phyloP scores from a whole-genome alignment of 2,888 invertebrate genomes.

The Selenia dentaria region DNA sequence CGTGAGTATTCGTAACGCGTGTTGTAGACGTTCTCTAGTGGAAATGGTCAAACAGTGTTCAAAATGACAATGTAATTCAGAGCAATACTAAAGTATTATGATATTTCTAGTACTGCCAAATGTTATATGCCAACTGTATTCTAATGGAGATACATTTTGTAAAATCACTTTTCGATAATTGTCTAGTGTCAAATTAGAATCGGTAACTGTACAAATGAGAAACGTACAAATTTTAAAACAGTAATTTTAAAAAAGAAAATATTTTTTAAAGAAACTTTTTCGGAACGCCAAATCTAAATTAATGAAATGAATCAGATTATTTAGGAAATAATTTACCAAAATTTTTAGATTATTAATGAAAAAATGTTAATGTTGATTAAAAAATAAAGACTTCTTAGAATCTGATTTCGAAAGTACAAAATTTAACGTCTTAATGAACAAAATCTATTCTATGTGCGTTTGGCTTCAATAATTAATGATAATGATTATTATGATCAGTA shows the following conservation, averaged over 20 bases:
- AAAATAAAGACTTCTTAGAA: conserved; percentile 81
- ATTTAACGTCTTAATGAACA: conserved; percentile 75
- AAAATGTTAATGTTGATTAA: conserved; percentile 76
- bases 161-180: conserved; percentile 78
- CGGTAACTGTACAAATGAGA: conserved; percentile 81
- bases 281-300: conserved; percentile 83
- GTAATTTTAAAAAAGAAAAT: conserved; percentile 78
- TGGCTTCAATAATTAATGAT: conserved; percentile 67
- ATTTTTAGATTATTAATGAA: conserved; percentile 55
- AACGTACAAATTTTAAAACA: conserved; percentile 84
- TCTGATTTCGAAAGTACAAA: conserved; percentile 84
- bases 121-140: conserved; percentile 79
- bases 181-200: conserved; percentile 84
- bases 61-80: conserved; percentile 82
- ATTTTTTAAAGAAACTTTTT: conserved; percentile 84
- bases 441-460: conserved; percentile 78
- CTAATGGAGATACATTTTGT: conserved; percentile 72
- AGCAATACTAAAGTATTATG: conserved; percentile 83
- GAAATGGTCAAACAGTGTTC: conserved; percentile 73
- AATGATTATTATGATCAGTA: conserved; percentile 62
- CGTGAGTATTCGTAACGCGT: conserved; percentile 48
- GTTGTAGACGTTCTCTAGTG: conserved; percentile 56
- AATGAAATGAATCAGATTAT: conserved; percentile 76
- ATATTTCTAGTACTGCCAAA: conserved; percentile 84
- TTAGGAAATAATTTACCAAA: conserved; percentile 76